Percentiles rank a stretch among this genome's conserved stretches.
Evolutionary conservation across 2,797 vertebrate species (phyloP).

Genomic region (Acipenser oxyrinchus): DNA sequence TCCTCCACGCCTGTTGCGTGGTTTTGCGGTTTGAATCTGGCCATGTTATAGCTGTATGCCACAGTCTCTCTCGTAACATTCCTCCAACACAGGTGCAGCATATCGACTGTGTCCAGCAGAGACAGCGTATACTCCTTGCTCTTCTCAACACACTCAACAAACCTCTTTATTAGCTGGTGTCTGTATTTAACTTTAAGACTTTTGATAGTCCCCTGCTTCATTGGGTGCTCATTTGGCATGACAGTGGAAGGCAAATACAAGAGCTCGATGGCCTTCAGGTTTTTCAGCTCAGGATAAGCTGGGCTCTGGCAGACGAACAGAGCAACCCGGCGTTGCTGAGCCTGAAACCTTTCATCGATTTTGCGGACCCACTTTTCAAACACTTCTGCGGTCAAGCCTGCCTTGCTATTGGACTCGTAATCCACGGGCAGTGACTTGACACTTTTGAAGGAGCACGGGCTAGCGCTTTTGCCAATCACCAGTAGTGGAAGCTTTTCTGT

Average conservation of each 20-base stretch:
- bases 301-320: conserved; percentile 40
- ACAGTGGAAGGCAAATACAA: conserved; percentile 39
- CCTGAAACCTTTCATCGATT: conserved; percentile 48
- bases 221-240: conserved; percentile 26
- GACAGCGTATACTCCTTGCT: conserved; percentile 47
- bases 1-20: conserved; percentile 14
- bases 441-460: conserved; percentile 24
- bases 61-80: conserved; percentile 34
- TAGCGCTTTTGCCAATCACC: conserved; percentile 45
- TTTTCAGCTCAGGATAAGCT: conserved; percentile 32
- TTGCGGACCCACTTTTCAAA: conserved; percentile 46
- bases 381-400: conserved; percentile 39
- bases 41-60: conserved; percentile 33
- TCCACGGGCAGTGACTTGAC: conserved; percentile 37
- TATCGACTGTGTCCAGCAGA: conserved; percentile 44
- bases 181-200: conserved; percentile 52
- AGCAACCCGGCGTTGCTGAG: conserved; percentile 39
- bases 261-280: conserved; percentile 42
- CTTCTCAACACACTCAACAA: conserved; percentile 44
- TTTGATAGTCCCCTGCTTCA: conserved; percentile 41
- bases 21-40: conserved; percentile 34
- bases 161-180: conserved; percentile 41
- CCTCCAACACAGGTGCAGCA: conserved; percentile 47
- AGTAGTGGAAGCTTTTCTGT: conserved; percentile 57
- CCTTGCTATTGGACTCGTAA: conserved; percentile 42